Base-by-base conservation (phyloP, 2,797 vertebrate genomes). In the Tinamus major region DNA sequence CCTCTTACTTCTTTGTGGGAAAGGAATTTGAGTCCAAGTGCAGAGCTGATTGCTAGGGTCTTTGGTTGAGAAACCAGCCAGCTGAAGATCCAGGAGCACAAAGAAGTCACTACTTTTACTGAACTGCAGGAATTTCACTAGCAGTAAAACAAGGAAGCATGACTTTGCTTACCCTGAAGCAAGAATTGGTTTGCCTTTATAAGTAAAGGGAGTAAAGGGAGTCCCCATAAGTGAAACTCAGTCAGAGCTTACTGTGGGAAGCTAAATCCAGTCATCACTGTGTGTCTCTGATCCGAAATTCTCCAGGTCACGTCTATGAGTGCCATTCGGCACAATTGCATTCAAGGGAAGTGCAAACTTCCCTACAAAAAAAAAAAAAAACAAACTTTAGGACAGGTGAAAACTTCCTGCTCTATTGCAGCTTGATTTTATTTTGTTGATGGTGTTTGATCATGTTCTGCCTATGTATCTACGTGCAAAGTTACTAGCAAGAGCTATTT, bases 401-500 rank as follows among this genome's bases (percentile, higher is more conserved):
- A 92, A 48, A 23, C 27, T 67, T 1, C 15, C 74, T 13, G n/a
- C 42, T 75, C 42, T 63, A 15, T 63, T 79, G 42, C 84, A 79
- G 19, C 24, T 86, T 81, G 33, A 81, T 64, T 90, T 89, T 78
- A 51, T 77, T 89, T 93, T 51, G 85, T 67, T 87, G 69, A 69
- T 33, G 31, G 16, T 26, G 4, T 71, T 91, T 78, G 17, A 23
- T 80, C 13, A 11, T 85, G 16, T 82, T 86, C 59, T 87, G 64
- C 51, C 61, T 69, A 39, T 13, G 24, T 48, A 72, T 33, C 42
- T 70, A 41, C 26, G 31, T 79, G n/a, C 19, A 91, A 87, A 70
- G 17, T 74, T 79, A 77, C 6, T 20, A 77, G 35, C 8, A 89
- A 79, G 10, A 74, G 7, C 6, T 87, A 64, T 77, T 81, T 91